Evolutionary conservation across 2,113 vertebrate species (phyloP).

Genomic region (Bettongia penicillata): DNA sequence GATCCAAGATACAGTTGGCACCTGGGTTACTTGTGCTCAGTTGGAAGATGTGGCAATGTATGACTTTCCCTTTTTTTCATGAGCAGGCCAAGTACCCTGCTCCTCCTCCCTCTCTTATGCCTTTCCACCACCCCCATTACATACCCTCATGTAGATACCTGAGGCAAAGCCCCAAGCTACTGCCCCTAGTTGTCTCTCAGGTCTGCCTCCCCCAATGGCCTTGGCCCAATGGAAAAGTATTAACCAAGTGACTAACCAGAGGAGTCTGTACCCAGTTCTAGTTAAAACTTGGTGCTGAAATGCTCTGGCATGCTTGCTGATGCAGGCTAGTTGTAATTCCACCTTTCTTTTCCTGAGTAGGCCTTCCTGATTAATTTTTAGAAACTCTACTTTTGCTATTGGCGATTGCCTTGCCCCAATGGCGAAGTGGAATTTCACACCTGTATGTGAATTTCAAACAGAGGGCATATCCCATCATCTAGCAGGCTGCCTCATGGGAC

Average conservation of each 20-base stretch:
- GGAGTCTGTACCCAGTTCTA: neutral
- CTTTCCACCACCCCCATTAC: neutral
- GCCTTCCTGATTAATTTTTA: neutral
- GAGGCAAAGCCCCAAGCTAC: neutral
- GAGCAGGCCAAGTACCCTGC: neutral
- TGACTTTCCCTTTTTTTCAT: neutral
- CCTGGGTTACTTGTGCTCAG: no score
- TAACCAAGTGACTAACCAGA: neutral
- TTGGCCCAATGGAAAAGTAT: neutral
- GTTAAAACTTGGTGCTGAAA: no score
- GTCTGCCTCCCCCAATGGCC: neutral
- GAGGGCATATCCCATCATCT: neutral
- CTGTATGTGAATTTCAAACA: neutral
- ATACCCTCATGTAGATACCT: neutral
- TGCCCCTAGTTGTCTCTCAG: neutral
- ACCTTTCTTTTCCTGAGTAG: neutral
- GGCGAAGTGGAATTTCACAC: neutral
- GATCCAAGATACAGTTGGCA: no score
- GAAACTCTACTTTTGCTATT: neutral
- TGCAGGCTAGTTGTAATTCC: neutral
- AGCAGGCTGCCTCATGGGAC: neutral
- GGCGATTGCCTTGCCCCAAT: neutral
- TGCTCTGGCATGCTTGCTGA: neutral
- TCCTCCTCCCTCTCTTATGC: no score
- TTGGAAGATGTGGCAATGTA: neutral